A percentile compares a stretch with the other conserved stretches of the same genome.
Conservation (phyloP, 2,888 invertebrate genomes). For the Dioctria rufipes region DNA sequence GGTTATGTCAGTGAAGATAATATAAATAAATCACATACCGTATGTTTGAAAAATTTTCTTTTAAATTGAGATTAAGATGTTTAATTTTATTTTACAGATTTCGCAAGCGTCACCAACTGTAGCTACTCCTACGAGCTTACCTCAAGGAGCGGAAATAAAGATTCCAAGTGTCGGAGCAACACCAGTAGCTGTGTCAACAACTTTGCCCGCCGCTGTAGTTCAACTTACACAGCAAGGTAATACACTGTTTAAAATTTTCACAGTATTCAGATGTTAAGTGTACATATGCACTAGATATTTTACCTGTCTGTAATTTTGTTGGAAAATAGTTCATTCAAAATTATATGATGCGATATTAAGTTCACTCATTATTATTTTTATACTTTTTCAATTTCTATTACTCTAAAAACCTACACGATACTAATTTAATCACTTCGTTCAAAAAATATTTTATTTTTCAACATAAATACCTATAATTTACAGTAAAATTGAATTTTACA, state of each 20-base stretch:
- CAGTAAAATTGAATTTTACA: conserved; percentile 28
- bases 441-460: conserved; percentile 24
- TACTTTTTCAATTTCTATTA: conserved; percentile 30
- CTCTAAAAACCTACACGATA: not conserved
- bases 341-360: conserved; percentile 18
- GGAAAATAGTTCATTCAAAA: conserved; percentile 20
- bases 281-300: conserved; percentile 44
- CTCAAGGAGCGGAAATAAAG: conserved; percentile 75
- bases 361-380: conserved; percentile 34
- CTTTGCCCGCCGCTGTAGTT: conserved; percentile 76
- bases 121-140: conserved; percentile 59
- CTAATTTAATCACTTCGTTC: conserved; percentile 18
- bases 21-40: conserved; percentile 41
- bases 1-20: conserved; percentile 69
- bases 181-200: conserved; percentile 76
- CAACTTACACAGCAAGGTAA: conserved; percentile 76
- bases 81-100: conserved; percentile 9
- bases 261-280: conserved; percentile 14
- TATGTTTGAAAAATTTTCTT: not conserved
- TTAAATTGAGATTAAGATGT: not conserved
- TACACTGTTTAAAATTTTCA: conserved; percentile 6
- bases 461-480: conserved; percentile 26
- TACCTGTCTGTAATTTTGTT: conserved; percentile 42
- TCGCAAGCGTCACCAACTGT: conserved; percentile 20
- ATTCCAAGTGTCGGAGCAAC: conserved; percentile 75